Evolutionary conservation across 2,888 invertebrate genomes (phyloP).

Genomic region (Emesis russula): DNA sequence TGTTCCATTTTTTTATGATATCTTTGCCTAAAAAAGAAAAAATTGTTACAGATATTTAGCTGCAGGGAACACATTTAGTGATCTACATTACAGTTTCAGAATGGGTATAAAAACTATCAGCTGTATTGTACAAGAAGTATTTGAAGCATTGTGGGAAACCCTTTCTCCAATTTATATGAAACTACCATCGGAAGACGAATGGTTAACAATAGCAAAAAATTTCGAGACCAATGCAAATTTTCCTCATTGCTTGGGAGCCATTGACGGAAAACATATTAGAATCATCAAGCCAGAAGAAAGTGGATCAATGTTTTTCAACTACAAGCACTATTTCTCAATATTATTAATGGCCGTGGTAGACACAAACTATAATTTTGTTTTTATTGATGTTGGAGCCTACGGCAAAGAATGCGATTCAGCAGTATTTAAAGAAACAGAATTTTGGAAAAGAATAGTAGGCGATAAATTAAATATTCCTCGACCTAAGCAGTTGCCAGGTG

Average conservation of each 20-base stretch:
- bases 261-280: conserved; percentile 78
- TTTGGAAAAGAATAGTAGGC: conserved; percentile 75
- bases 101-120: conserved; percentile 80
- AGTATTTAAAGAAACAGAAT: conserved; percentile 68
- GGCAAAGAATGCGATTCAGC: too few relatives aligned
- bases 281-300: conserved; percentile 65
- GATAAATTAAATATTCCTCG: conserved; percentile 72
- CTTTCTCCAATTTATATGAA: conserved; percentile 79
- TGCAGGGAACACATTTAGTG: conserved; percentile 41
- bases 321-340: conserved; percentile 79
- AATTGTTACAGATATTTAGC: conserved; percentile 37
- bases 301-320: conserved; percentile 80
- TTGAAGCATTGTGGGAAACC: conserved; percentile 67
- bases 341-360: conserved; percentile 84
- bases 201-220: conserved; percentile 70
- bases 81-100: conserved; percentile 51
- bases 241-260: conserved; percentile 62
- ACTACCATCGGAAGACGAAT: conserved; percentile 64
- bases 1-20: conserved; percentile 68
- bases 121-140: conserved; percentile 75
- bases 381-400: neutral
- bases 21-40: conserved; percentile 74
- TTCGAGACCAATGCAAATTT: conserved; percentile 56
- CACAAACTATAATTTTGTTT: conserved; percentile 68
- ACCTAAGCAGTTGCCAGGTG: conserved; percentile 66